These are phyloP conservation scores for Drosophila affinis DNA, from an alignment of 2,888 invertebrate genomes.

Conservation along the genomic window DNA sequence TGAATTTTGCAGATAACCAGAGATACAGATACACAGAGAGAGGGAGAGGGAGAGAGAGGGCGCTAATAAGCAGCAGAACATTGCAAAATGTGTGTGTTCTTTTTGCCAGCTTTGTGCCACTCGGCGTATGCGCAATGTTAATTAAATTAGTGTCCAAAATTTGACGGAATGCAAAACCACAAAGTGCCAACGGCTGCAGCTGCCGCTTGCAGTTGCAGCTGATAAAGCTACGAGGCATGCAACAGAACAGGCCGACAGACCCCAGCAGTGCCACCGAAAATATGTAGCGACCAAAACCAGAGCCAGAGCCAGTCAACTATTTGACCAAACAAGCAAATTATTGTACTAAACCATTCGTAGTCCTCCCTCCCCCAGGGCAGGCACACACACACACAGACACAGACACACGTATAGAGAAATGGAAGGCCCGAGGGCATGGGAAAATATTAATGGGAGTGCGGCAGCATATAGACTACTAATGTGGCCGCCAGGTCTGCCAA, in stretches of 20 bases:
- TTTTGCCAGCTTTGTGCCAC: constrained; percentile 5
- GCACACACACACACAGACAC: constrained; percentile 8
- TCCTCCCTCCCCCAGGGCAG: neutral
- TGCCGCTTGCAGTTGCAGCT: constrained; percentile 11
- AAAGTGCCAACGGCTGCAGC: constrained; percentile 17
- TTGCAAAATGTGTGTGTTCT: constrained; percentile 38
- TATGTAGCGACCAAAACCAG: constrained; percentile 43
- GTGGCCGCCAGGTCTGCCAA: constrained; percentile 81
- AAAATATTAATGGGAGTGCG: constrained; percentile 77
- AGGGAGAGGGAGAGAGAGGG: no score
- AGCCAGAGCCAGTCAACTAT: constrained; percentile 33
- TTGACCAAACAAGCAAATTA: constrained; percentile 64
- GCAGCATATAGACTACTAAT: constrained; percentile 82
- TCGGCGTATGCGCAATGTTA: constrained; percentile 30
- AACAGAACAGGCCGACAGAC: neutral
- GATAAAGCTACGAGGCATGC: constrained; percentile 29
- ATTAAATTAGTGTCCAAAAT: constrained; percentile 44
- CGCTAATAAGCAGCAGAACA: constrained; percentile 35
- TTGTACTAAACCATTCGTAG: constrained; percentile 34
- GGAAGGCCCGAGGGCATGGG: constrained; percentile 50
- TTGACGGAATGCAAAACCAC: constrained; percentile 43
- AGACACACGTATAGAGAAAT: neutral
- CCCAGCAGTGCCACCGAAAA: constrained; percentile 30
- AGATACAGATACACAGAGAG: no score
- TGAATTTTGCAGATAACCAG: neutral